These are phyloP conservation scores for Drosophila biarmipes DNA, from an alignment of 1,140 invertebrate species.

Conservation along the genomic window DNA sequence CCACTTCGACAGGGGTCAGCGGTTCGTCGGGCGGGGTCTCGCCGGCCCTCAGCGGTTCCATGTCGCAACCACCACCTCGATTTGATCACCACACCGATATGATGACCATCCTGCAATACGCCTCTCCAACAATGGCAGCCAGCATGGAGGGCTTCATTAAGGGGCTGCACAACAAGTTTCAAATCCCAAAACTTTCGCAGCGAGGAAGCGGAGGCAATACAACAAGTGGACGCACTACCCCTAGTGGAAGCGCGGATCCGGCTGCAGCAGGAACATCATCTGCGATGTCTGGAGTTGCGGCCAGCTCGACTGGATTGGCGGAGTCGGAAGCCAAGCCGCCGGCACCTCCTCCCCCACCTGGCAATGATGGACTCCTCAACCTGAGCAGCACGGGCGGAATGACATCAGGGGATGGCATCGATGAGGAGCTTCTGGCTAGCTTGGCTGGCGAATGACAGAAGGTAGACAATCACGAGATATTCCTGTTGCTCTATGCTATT, in stretches of 20 bases:
- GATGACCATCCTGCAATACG: conserved; percentile 82
- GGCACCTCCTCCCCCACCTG: conserved; percentile 9
- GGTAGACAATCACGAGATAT: conserved; percentile 17
- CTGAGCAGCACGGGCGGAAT: conserved; percentile 19
- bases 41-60: conserved; percentile 57
- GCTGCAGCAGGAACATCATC: conserved; percentile 5
- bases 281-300: conserved; percentile 9
- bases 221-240: conserved; percentile 24
- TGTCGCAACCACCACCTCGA: conserved; percentile 61
- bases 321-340: conserved; percentile 23
- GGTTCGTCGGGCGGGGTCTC: conserved; percentile 54
- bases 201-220: conserved; percentile 25
- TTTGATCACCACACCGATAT: conserved; percentile 79
- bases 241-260: conserved; percentile 13
- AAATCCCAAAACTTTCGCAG: conserved; percentile 92
- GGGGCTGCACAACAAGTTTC: conserved; percentile 92
- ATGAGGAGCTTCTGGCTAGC: conserved; percentile 71
- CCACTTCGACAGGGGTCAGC: conserved; percentile 11
- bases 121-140: conserved; percentile 74
- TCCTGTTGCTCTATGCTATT: conserved; percentile 44
- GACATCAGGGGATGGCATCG: conserved; percentile 54
- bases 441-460: conserved; percentile 65
- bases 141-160: conserved; percentile 90
- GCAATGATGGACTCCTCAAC: conserved; percentile 44
- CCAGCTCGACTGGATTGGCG: conserved; percentile 2